Evolutionary conservation across 2,797 vertebrate species (phyloP), one percentile per base, ranked within the genome.

Genomic region (Galago senegalensis): DNA sequence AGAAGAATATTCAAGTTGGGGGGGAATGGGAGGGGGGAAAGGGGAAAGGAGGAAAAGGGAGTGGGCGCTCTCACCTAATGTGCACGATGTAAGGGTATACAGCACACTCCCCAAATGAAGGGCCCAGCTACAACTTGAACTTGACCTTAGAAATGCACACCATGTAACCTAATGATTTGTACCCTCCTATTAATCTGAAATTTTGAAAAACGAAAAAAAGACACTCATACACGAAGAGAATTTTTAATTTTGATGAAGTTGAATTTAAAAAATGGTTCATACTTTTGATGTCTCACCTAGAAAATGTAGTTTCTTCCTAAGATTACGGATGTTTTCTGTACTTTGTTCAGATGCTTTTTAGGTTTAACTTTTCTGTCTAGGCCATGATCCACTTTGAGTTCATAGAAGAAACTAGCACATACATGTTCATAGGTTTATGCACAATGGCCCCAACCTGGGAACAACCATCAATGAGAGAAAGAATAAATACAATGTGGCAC

Each of bases 291-390:
- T 80, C 40, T 84, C 87, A 85, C 9, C 65, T 56, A 90, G 37
- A 40, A 88, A 94, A 89, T 40, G 43, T 83, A 87, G 53, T 56
- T n/a, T 79, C 69, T 84, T 9, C 16, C 56, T 61, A 79, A 3
- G 7, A 1, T 79, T 92, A 11, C 56, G 31, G 81, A 89, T 17
- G 89, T 46, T 95, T 63, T 56, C 34, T 49, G 17, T 27, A 73
- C 76, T 94, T 93, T 84, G 70, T 91, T 87, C 46, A 72, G 37
- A 75, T 84, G 5, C 60, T 92, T 75, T 72, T 84, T 14, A 61
- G 56, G 46, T 95, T 88, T 69, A 49, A 61, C 37, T 80, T 86
- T 75, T 43, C 58, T 73, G 89, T 53, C 53, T 77, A 93, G 56
- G 20, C 43, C 72, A 92, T 31, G 20, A 84, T 65, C 76, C 56